These are phyloP conservation scores for Hypothenemus hampei DNA, from an alignment of 1,140 invertebrate genomes.

Conservation along the genomic window DNA sequence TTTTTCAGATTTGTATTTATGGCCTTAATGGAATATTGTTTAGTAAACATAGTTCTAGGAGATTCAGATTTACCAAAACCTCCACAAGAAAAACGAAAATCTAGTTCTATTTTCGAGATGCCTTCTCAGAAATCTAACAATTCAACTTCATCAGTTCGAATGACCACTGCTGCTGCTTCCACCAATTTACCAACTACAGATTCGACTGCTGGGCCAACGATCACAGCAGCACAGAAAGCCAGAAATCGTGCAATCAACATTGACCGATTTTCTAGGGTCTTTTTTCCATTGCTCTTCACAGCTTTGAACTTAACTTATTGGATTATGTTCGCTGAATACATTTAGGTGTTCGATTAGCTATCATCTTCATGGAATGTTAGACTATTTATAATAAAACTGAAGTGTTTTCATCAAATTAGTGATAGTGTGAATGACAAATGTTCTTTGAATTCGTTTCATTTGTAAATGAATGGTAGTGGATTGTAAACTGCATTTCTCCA, in stretches of 20 bases:
- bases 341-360: no score
- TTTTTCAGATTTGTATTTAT: conserved; percentile 76
- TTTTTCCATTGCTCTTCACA: conserved; percentile 82
- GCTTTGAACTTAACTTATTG: conserved; percentile 83
- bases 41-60: conserved; percentile 84
- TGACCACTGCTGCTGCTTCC: conserved; percentile 24
- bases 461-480: no score
- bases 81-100: conserved; percentile 43
- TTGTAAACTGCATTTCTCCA: no score
- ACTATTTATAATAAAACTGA: no score
- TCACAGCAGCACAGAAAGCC: conserved; percentile 57
- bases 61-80: conserved; percentile 60
- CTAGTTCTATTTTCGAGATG: conserved; percentile 50
- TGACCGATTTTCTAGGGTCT: conserved; percentile 77
- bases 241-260: conserved; percentile 77
- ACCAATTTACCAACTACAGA: conserved; percentile 15
- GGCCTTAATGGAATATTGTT: conserved; percentile 89
- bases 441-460: no score
- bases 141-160: no score
- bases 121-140: conserved; percentile 43
- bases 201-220: not conserved
- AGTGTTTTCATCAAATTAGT: no score
- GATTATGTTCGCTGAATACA: conserved; percentile 81
- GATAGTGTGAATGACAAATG: no score
- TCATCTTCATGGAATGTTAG: no score